A percentile compares a stretch with the other conserved stretches of the same genome.
These are phyloP conservation scores for Syritta pipiens DNA, from an alignment of 2,888 invertebrate genomes.

Conservation along the genomic window DNA sequence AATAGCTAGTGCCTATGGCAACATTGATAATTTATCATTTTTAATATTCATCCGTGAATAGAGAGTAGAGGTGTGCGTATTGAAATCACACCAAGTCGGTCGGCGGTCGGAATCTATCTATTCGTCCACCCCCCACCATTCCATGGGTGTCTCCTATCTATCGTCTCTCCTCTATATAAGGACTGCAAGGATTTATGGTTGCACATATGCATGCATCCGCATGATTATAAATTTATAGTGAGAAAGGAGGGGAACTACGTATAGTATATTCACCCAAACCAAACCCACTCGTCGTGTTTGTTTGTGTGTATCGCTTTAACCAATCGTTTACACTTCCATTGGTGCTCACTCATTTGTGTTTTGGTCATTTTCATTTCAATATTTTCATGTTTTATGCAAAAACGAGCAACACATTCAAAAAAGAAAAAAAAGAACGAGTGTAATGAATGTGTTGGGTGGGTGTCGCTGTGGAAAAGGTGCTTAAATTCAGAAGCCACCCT, in stretches of 20 bases:
- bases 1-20: no score
- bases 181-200: constrained; percentile 43
- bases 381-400: constrained; percentile 28
- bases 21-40: constrained; percentile 12
- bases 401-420: no score
- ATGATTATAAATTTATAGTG: constrained; percentile 44
- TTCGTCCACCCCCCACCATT: neutral
- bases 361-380: constrained; percentile 59
- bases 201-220: constrained; percentile 53
- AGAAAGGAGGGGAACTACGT: neutral
- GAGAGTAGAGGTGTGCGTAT: neutral
- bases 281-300: no score
- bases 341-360: constrained; percentile 59
- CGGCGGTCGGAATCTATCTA: neutral
- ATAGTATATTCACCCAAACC: neutral
- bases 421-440: neutral
- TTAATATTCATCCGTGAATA: constrained; percentile 3
- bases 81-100: neutral
- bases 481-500: neutral
- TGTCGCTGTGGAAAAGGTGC: neutral
- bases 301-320: constrained; percentile 39
- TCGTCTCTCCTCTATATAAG: neutral
- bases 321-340: constrained; percentile 58
- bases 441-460: neutral
- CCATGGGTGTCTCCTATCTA: constrained; percentile 5